Conservation (phyloP, 2,888 invertebrate genomes). For the Anthrax anthrax region DNA sequence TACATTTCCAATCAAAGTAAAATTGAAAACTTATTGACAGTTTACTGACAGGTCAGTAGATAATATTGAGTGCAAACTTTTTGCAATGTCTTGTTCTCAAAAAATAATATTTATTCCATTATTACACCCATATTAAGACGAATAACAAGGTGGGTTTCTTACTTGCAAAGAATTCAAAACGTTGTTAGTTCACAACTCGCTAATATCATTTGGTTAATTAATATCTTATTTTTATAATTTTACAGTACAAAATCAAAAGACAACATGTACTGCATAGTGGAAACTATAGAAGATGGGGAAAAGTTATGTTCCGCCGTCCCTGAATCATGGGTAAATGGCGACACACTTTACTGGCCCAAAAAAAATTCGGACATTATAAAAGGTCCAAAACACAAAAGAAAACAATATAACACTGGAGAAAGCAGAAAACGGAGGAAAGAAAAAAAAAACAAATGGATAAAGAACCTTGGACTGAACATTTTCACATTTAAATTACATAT, state of each 20-base stretch:
- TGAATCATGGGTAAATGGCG: background rate
- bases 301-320: background rate
- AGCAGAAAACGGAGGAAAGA: too few species aligned
- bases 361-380: background rate
- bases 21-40: slow-evolving; percentile 6
- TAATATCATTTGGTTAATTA: too few species aligned
- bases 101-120: background rate
- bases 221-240: too few species aligned
- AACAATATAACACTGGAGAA: too few species aligned
- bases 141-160: too few species aligned
- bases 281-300: background rate
- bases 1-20: slow-evolving; percentile 6
- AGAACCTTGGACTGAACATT: too few species aligned
- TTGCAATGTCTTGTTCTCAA: background rate
- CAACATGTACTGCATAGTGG: background rate
- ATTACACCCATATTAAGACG: background rate
- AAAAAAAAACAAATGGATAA: too few species aligned
- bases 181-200: too few species aligned
- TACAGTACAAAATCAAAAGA: background rate
- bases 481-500: too few species aligned
- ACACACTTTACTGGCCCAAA: background rate
- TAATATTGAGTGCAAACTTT: background rate
- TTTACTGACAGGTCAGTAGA: slow-evolving; percentile 1
- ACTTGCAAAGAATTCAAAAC: too few species aligned
- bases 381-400: too few species aligned